Base-by-base conservation (phyloP, 2,797 vertebrate species). In the Erethizon dorsatum region DNA sequence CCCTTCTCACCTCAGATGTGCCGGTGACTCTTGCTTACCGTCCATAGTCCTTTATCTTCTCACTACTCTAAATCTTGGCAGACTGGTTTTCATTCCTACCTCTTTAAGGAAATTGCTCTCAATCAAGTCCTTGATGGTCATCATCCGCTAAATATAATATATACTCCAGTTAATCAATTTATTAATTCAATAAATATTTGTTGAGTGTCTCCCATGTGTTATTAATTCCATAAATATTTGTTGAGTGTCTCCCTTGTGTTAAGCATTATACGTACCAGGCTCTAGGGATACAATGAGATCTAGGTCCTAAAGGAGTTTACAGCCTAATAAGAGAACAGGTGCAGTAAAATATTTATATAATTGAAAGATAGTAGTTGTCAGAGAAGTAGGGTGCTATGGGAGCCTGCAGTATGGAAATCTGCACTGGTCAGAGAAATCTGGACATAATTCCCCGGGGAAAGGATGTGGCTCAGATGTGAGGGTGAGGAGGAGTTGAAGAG, bases 171-270 rank as follows among this genome's bases (percentile, higher is more conserved):
- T 69, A 56, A 84, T 84, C 61, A 95, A 92, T 83, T 91, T 50
- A 57, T 26, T 83, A 92, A 79, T 50, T 83, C 22, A 61, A 20
- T 54, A 92, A 83, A 61, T 83, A 45, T 83, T 45, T 45, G 80
- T 59, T 61, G 80, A 61, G 75, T 41, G 4, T 54, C 63, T 69
- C 50, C 52, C 45, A 65, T 37, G 31, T 69, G 50, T 78, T 78
- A 86, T 77, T 92, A 85, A 79, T 82, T 73, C 41, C 41, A 79
- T 69, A 83, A 82, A 82, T 78, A 90, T 13, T 56, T 96, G 45
- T 54, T 73, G n/a, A 45, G n/a, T 31, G 86, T 90, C 69, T 95
- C 88, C 63, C 41, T 41, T 83, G 59, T 57, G 37, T 31, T 84
- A 90, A 33, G 47, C 80, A 88, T 56, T 86, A 28, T 31, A 31